phyloP scores from a whole-genome alignment of 2,888 invertebrate species.

The Agrilus mali region DNA sequence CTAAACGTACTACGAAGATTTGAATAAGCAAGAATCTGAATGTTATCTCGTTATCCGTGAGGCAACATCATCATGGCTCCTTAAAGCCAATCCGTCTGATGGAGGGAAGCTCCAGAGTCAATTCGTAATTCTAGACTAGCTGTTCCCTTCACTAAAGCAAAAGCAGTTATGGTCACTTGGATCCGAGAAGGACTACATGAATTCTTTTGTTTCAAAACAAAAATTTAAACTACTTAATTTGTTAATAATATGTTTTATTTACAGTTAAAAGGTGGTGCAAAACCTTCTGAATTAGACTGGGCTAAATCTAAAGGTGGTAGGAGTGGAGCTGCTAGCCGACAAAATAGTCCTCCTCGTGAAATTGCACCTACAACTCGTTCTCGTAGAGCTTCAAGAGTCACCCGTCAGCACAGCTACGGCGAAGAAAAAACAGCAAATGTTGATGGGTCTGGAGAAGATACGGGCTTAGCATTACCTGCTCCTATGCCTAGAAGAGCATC shows the following conservation, averaged over 20 bases:
- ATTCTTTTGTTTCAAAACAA: too few relatives aligned
- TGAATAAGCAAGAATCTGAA: too few relatives aligned
- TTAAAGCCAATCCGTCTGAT: too few relatives aligned
- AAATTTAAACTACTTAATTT: background rate
- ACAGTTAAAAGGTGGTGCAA: slow-evolving; percentile 53
- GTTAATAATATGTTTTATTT: slow-evolving; percentile 9
- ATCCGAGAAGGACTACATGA: too few relatives aligned
- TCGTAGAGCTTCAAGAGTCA: slow-evolving; percentile 48
- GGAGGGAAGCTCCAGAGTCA: too few relatives aligned
- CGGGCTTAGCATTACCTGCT: slow-evolving; percentile 55
- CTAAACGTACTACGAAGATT: too few relatives aligned
- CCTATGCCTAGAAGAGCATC: slow-evolving; percentile 70
- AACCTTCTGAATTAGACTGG: slow-evolving; percentile 42
- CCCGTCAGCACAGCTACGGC: slow-evolving; percentile 73
- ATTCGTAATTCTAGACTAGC: too few relatives aligned
- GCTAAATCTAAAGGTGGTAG: slow-evolving; percentile 39
- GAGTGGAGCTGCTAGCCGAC: slow-evolving; percentile 51
- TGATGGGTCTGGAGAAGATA: slow-evolving; percentile 28
- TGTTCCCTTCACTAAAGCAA: too few relatives aligned
- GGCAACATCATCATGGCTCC: too few relatives aligned
- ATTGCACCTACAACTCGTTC: slow-evolving; percentile 34
- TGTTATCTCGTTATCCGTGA: too few relatives aligned
- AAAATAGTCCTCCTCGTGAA: slow-evolving; percentile 43
- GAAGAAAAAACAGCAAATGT: slow-evolving; percentile 46
- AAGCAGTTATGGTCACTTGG: too few relatives aligned